Evolutionary conservation across 2,113 vertebrate species (phyloP).

Genomic region (Poecilia latipinna): DNA sequence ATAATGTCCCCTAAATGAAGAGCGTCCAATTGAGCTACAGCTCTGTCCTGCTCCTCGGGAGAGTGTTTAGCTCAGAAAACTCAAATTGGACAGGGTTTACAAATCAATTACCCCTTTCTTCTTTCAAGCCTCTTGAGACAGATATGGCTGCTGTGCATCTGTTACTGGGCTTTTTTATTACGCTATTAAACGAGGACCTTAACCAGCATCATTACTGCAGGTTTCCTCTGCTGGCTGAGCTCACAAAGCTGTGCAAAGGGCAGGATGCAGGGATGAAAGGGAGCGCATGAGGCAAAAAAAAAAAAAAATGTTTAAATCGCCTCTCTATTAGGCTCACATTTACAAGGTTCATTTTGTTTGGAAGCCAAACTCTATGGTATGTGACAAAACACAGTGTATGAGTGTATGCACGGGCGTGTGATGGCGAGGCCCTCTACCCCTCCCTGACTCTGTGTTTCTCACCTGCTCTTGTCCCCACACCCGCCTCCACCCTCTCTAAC

Average conservation of each 20-base stretch:
- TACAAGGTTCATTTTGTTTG: constrained; percentile 68
- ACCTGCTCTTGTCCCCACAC: constrained; percentile 58
- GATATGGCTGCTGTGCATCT: constrained; percentile 72
- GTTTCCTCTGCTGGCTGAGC: constrained; percentile 63
- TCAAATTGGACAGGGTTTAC: constrained; percentile 51
- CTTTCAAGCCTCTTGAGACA: constrained; percentile 51
- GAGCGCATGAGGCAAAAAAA: constrained; percentile 53
- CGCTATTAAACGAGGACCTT: constrained; percentile 69
- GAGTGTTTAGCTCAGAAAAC: constrained; percentile 39
- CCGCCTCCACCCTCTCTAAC: constrained; percentile 12
- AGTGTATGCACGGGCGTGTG: constrained; percentile 9
- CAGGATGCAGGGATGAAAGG: constrained; percentile 71
- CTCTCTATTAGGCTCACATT: constrained; percentile 72
- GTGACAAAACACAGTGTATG: constrained; percentile 56
- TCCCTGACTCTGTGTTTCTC: constrained; percentile 38
- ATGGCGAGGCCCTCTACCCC: constrained; percentile 28
- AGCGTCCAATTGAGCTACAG: constrained; percentile 20
- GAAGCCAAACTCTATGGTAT: constrained; percentile 56
- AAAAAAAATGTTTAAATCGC: constrained; percentile 63
- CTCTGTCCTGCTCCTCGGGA: background rate
- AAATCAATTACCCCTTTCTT: constrained; percentile 72
- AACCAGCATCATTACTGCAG: constrained; percentile 72
- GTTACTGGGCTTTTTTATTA: constrained; percentile 71
- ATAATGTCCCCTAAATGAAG: constrained; percentile 24
- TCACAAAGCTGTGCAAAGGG: constrained; percentile 58